Base-by-base conservation (phyloP, 2,113 vertebrate genomes). In the Leptodactylus fuscus region DNA sequence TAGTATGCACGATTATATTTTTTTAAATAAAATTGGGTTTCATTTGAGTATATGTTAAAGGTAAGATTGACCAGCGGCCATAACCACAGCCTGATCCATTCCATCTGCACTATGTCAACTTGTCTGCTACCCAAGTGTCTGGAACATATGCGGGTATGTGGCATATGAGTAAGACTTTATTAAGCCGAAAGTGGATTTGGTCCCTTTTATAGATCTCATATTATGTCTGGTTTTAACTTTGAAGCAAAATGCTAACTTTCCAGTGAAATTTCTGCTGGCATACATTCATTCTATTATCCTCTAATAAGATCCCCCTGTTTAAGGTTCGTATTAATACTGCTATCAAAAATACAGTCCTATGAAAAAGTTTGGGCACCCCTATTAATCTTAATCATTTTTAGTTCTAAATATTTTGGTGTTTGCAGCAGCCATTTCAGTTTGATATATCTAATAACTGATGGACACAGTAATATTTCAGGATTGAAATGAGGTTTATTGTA, bases 201-300 rank as follows among this genome's bases (percentile, higher is more conserved):
- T 80, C 51, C 77, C 77, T n/a, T 80, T 80, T 80, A 80, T 80
- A 80, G 77, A 80, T 62, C 77, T 80, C n/a, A 41, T 80, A 80
- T 80, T 80, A 80, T 80, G 77, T 60, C 77, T 80, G 77, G 53
- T 62, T 80, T 58, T 15, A 80, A 62, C 53, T 80, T 58, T 78
- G 41, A 74, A 74, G 70, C 71, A 15, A 75, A 29, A 49, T 22
- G n/a, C 73, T 80, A 80, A 60, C 34, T 80, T 62, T 80, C 55
- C 77, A 62, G 55, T 44, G 13, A 44, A 79, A 80, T 62, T 80
- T 79, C 36, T 16, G 53, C 24, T 62, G 77, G 77, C 77, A 80
- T n/a, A 24, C 4, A 20, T 60, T 62, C 34, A 41, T 80, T 80
- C 53, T 27, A 60, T 80, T 80, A 80, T 41, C 34, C 34, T 44